A percentile compares a stretch with the other conserved stretches of the same genome.
These are phyloP conservation scores for Plecturocebus donacophilus DNA, from an alignment of 2,113 vertebrate genomes.

Conservation along the genomic window DNA sequence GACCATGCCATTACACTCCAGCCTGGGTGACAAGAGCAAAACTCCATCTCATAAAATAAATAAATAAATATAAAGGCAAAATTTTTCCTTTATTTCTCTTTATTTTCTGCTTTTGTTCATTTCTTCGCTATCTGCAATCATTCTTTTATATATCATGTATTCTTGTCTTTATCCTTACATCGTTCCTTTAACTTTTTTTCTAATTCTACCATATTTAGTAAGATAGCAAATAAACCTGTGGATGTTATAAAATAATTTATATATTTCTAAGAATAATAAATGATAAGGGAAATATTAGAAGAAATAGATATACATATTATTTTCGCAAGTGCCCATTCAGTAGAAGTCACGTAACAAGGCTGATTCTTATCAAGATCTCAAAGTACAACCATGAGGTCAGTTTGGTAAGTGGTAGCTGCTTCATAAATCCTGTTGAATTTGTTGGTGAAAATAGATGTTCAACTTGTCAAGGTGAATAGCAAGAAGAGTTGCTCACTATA, in stretches of 20 bases:
- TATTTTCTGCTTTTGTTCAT: background rate
- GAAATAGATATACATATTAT: background rate
- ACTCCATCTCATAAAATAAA: no score
- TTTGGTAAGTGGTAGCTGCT: background rate
- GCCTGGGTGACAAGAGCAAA: no score
- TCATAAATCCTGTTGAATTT: background rate
- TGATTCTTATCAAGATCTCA: background rate
- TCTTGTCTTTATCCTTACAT: background rate
- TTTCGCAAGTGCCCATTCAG: background rate
- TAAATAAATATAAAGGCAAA: background rate
- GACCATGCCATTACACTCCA: no score
- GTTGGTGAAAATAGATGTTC: background rate
- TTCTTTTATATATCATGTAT: background rate
- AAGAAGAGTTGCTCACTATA: background rate
- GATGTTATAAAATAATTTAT: background rate
- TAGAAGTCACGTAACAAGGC: background rate
- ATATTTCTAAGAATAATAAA: background rate
- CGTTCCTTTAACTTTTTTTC: background rate
- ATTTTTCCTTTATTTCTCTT: background rate
- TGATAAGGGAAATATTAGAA: background rate
- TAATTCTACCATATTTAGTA: background rate
- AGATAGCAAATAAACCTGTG: background rate
- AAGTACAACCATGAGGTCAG: background rate
- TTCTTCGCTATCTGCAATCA: background rate
- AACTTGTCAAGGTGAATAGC: background rate